Conservation (phyloP, 2,888 invertebrate species). For the Cheiracanthium punctorium region DNA sequence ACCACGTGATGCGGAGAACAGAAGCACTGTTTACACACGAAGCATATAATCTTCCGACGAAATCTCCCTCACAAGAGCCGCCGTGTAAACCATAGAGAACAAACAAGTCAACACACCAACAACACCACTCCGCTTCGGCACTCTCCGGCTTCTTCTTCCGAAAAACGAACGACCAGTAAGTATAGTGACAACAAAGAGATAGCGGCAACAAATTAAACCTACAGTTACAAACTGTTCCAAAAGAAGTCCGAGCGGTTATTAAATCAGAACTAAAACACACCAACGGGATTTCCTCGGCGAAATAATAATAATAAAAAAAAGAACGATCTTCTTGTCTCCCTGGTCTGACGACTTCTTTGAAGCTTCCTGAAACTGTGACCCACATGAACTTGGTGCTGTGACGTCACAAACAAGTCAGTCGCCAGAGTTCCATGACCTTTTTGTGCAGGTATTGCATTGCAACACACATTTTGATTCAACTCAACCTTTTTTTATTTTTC, state of each 20-base stretch:
- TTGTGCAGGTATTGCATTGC: constrained; percentile 29
- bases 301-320: constrained; percentile 35
- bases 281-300: constrained; percentile 51
- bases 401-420: constrained; percentile 52
- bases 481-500: neutral
- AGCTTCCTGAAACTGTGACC: constrained; percentile 67
- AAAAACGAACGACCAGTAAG: too few species aligned
- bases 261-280: constrained; percentile 4
- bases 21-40: too few species aligned
- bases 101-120: too few species aligned
- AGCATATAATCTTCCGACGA: too few species aligned
- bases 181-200: too few species aligned
- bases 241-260: neutral
- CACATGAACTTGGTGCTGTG: constrained; percentile 51
- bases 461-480: constrained; percentile 44
- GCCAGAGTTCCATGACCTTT: constrained; percentile 66
- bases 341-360: constrained; percentile 47
- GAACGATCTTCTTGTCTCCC: constrained; percentile 33
- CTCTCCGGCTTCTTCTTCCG: too few species aligned
- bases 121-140: too few species aligned
- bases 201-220: neutral
- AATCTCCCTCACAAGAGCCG: too few species aligned
- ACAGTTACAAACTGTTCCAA: neutral
- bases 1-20: too few species aligned
- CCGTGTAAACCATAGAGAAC: too few species aligned